Evolutionary conservation across 2,113 vertebrate genomes (phyloP), one percentile per base, ranked within the genome.

Genomic region (Clarias batrachus): DNA sequence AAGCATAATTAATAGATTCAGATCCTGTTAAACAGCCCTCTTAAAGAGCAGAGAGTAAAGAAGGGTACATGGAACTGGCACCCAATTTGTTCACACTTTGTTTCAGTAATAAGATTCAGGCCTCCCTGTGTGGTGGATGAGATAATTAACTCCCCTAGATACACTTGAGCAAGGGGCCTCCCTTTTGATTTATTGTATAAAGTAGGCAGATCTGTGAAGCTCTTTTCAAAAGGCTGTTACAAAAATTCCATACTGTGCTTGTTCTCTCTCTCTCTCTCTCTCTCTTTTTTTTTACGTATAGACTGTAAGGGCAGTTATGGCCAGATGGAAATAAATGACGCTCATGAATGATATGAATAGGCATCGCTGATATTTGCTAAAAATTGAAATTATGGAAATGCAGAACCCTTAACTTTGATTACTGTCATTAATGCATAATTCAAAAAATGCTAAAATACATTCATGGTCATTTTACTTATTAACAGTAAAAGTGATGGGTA

Each of bases 61-160:
- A 89, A 88, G 90, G 85, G 84, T 88, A 85, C 68, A 82, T 86
- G 89, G 86, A 93, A 92, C 92, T 87, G 87, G 88, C 90, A 93
- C 92, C 93, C 92, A 94, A 94, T 95, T 95, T 96, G 93, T 95
- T 94, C 92, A 91, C 91, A 92, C 93, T 96, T 95, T 94, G 94
- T 94, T 94, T 89, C 90, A 91, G 93, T 96, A 94, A 94, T 95
- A 94, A 94, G 93, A 94, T 92, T 92, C 93, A 93, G 93, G 90
- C 93, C 90, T 91, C 91, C 90, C 90, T 92, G 23, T 92, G 92
- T 92, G 91, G 78, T 91, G 92, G 92, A 93, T 86, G 90, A 92
- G 92, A 95, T 94, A 94, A 95, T 95, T 94, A 94, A 95, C 93
- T 94, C 93, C 92, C 77, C 86, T 86, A 93, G 93, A 95, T 92